phyloP scores from a whole-genome alignment of 2,797 vertebrate species.

The Halcyon chelicuti region DNA sequence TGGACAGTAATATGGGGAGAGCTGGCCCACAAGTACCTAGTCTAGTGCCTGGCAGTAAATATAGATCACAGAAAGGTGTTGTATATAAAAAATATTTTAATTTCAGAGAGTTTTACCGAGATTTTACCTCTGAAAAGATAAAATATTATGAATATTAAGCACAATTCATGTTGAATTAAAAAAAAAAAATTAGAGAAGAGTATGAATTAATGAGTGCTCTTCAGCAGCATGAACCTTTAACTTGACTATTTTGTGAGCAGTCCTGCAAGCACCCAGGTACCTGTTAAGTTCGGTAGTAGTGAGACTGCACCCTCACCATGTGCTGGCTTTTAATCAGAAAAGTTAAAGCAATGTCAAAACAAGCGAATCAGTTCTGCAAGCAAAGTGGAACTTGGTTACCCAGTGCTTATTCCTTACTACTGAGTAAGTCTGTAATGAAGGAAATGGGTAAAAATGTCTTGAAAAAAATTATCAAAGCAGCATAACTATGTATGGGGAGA shows the following conservation, averaged over 20 bases:
- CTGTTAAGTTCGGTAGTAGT: not conserved
- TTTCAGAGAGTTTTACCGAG: not conserved
- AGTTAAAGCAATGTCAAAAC: not conserved
- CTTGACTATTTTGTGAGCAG: not conserved
- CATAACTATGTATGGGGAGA: rapidly evolving
- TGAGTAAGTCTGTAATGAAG: not conserved
- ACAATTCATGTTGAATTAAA: not conserved
- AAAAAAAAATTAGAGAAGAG: not conserved
- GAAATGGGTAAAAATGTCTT: not conserved
- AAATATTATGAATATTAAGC: not conserved
- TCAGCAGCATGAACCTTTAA: not conserved
- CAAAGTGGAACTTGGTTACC: not conserved
- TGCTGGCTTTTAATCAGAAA: not conserved
- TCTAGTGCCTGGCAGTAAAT: not conserved
- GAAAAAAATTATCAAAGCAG: not conserved
- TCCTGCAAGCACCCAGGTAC: not conserved
- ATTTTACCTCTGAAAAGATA: not conserved
- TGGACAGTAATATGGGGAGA: not conserved
- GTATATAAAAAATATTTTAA: not conserved
- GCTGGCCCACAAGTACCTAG: rapidly evolving
- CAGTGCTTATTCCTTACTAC: not conserved
- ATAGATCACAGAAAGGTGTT: not conserved
- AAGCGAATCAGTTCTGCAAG: not conserved
- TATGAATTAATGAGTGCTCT: not conserved
- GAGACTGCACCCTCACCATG: not conserved